Evolutionary conservation across 2,888 invertebrate genomes (phyloP).

Genomic region (Dastarcus helophoroides): DNA sequence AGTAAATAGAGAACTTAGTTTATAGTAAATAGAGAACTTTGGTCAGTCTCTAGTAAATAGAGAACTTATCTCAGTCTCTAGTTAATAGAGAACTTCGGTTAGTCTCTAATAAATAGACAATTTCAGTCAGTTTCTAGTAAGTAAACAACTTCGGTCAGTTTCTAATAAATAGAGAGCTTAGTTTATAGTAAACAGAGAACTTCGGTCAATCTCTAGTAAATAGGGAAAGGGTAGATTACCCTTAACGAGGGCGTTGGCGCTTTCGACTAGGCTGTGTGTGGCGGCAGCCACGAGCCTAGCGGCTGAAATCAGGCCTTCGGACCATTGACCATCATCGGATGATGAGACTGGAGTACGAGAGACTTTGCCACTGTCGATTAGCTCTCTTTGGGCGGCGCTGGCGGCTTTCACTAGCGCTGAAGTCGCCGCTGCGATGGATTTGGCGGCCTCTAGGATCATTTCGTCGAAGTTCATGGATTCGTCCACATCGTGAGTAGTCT

Average conservation of each 20-base stretch:
- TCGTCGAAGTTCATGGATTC: conserved; percentile 96
- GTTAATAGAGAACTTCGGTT: too few species aligned
- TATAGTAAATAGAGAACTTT: too few species aligned
- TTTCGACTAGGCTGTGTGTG: conserved; percentile 94
- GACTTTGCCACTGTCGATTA: conserved; percentile 85
- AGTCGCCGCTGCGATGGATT: conserved; percentile 94
- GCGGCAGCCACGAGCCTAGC: conserved; percentile 94
- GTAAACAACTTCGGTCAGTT: too few species aligned
- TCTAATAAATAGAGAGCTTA: too few species aligned
- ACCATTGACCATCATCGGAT: conserved; percentile 96
- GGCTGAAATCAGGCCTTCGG: conserved; percentile 91
- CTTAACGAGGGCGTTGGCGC: conserved; percentile 92
- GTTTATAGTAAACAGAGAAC: too few species aligned
- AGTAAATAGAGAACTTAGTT: too few species aligned
- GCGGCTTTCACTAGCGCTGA: conserved; percentile 94
- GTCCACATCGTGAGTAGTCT: conserved; percentile 74
- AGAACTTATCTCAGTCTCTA: too few species aligned
- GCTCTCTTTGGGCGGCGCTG: conserved; percentile 90
- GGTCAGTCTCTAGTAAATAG: too few species aligned
- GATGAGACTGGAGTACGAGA: conserved; percentile 70
- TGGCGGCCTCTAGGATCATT: conserved; percentile 96
- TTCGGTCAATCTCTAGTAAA: too few species aligned
- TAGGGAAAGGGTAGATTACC: conserved; percentile 39
- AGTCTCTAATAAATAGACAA: too few species aligned
- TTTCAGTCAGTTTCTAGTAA: too few species aligned